Conservation (phyloP, 2,113 vertebrate genomes). For the Phaethon lepturus region DNA sequence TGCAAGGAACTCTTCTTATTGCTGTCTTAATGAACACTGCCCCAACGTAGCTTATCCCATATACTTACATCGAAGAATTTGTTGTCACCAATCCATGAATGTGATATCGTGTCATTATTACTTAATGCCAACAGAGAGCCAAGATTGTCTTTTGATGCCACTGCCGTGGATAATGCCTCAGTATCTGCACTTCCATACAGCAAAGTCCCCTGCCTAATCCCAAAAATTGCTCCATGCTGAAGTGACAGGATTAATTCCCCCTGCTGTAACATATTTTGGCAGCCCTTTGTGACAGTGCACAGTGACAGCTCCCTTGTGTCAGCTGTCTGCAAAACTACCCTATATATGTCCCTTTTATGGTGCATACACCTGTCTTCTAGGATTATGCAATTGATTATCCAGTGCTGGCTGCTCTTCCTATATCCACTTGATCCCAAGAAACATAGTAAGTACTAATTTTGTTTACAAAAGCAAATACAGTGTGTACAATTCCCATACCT, state of each 20-base stretch:
- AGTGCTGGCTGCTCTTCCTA: not conserved
- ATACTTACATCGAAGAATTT: not conserved
- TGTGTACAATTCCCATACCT: not conserved
- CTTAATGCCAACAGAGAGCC: not conserved
- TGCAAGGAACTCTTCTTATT: not conserved
- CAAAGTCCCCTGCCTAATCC: not conserved
- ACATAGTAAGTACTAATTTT: not conserved
- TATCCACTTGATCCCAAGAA: not conserved
- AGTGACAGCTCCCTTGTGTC: not conserved
- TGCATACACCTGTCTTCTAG: not conserved
- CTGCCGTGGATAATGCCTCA: not conserved
- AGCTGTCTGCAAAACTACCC: not conserved
- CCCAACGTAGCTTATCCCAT: not conserved
- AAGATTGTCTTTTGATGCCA: not conserved
- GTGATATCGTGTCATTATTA: not conserved
- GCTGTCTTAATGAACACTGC: not conserved
- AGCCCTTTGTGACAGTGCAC: not conserved
- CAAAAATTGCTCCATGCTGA: not conserved
- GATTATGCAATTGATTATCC: not conserved
- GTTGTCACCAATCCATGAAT: not conserved
- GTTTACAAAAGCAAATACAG: not conserved
- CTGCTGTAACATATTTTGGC: not conserved
- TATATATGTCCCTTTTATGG: not conserved
- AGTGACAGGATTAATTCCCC: slow-evolving; percentile 10
- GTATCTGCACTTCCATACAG: not conserved